Base-by-base conservation (phyloP, 1,140 invertebrate species). In the Drosophila pseudoananassae region DNA sequence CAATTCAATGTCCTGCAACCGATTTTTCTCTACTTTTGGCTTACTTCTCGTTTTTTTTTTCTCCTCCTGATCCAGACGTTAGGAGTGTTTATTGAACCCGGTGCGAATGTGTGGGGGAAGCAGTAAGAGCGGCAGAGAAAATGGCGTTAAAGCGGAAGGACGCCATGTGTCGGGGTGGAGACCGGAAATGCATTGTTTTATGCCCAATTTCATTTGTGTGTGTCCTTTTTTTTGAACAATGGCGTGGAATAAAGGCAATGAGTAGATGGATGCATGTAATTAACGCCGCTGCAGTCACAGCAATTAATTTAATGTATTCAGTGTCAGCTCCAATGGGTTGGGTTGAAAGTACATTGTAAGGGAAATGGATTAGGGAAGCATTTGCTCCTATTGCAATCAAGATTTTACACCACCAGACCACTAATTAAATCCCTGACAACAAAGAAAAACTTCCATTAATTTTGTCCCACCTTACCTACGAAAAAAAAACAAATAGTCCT, bases 181-280 rank as follows among this genome's bases (percentile, higher is more conserved):
- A 27, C 25, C 65, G 82, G 83, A 87, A 87, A 73, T 88, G 83
- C 83, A 87, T 87, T 87, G 83, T 87, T 87, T 78, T 69, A 87
- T 76, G 83, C 65, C 75, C 83, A 78, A 87, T 88, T 87, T 83
- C 78, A 87, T 88, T 78, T 65, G 53, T 43, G 56, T 53, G 71
- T 82, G 40, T 14, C 78, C 8, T 71, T 76, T 83, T 82, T 9
- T 43, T 43, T 43, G 10, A 36, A 50, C 27, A 15, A 27, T 31
- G 15, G 59, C 23, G 55, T 7, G n/a, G 43, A 12, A 25, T 27
- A 27, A 46, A 38, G 36, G 40, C 2, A 51, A 31, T 9, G 38
- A 15, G 31, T 49, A 15, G 27, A 9, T 50, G 20, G 38, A 36
- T 46, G 53, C 61, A 57, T 85, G 75, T 70, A 79, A 84, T 84